Evolutionary conservation across 2,113 vertebrate genomes (phyloP).

Genomic region (Steatornis caripensis): DNA sequence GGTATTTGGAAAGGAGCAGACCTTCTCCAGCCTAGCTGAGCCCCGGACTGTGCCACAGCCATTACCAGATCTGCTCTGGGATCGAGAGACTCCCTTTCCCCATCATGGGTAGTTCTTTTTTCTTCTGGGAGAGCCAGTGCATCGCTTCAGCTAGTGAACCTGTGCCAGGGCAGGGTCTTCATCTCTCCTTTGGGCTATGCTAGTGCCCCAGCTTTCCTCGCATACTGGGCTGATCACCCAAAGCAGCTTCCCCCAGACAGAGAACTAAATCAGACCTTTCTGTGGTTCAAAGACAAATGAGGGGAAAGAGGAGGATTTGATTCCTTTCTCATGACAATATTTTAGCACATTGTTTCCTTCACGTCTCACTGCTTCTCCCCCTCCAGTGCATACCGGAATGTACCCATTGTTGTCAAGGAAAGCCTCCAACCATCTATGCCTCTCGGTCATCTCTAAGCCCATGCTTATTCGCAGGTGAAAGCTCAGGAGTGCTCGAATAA

Average conservation of each 20-base stretch:
- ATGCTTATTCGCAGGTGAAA: not conserved
- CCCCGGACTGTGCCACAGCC: not conserved
- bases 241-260: not conserved
- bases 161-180: not conserved
- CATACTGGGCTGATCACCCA: not conserved
- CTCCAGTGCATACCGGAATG: not conserved
- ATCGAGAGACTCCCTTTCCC: not conserved
- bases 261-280: not conserved
- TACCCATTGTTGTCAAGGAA: not conserved
- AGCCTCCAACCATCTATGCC: not conserved
- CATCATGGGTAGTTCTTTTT: accelerated
- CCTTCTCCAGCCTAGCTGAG: not conserved
- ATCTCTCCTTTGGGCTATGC: not conserved
- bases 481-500: not conserved
- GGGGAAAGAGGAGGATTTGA: not conserved
- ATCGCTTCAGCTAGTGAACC: not conserved
- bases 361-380: not conserved
- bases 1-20: not conserved
- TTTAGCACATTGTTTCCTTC: not conserved
- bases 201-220: not conserved
- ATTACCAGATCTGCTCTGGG: not conserved
- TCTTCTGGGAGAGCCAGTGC: not conserved
- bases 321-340: not conserved
- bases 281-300: not conserved
- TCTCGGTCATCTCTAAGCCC: not conserved